Base-by-base conservation (phyloP, 2,113 vertebrate genomes). In the Anhinga anhinga region DNA sequence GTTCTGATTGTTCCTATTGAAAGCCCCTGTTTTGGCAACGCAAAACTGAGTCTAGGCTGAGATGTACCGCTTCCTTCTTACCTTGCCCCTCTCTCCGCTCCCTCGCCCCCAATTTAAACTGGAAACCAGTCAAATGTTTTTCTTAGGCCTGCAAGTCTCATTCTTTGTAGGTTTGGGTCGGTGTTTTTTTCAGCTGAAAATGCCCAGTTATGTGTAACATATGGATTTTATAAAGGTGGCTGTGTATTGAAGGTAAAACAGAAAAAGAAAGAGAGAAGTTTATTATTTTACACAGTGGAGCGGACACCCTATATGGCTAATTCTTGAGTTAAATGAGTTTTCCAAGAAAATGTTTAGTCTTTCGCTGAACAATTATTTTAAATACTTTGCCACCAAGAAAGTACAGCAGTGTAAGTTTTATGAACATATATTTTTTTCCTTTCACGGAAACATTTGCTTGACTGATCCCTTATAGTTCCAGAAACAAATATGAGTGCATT, bases 341-440 rank as follows among this genome's bases (percentile, higher is more conserved):
- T 79, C 77, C 94, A 80, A 69, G 32, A 83, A 94, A 89, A 65
- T 62, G 72, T 95, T 95, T 83, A 96, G 93, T 93, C 89, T 97
- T 96, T 74, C 69, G 53, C 19, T 88, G 91, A 96, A 94, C 81
- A 91, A 96, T 91, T 94, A 92, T 84, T 97, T 93, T 92, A 96
- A 95, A 97, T 80, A 78, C 73, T 94, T 94, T 71, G 50, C 73
- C 86, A 71, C 83, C 73, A 90, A 93, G 63, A 73, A 88, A 88
- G 49, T 69, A 50, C 76, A 47, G 34, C 26, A 3, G 32, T n/a
- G 8, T 86, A 86, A 90, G 82, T 67, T 93, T 94, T 94, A 88
- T 36, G 91, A 90, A 90, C 65, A 8, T 47, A 1, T 70, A 7
- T 40, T 40, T 73, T 93, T 91, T 89, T 73, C 55, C 81, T 84